Evolutionary conservation across 2,888 invertebrate genomes (phyloP).

Genomic region (Cybosia mesomella): DNA sequence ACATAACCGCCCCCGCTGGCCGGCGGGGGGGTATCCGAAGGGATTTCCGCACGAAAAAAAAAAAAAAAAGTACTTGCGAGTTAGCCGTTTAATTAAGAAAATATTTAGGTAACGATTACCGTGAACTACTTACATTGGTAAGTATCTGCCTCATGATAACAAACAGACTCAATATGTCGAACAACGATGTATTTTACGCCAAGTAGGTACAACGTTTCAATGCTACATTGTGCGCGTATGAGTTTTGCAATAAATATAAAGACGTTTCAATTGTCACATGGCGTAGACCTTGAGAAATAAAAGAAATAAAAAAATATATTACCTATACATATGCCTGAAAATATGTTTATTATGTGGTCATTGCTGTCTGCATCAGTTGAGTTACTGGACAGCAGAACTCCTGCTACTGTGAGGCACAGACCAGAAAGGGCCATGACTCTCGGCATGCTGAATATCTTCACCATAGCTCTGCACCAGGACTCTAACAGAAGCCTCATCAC

Average conservation of each 20-base stretch:
- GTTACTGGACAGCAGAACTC: conserved; percentile 84
- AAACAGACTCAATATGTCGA: not conserved
- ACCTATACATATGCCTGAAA: conserved; percentile 86
- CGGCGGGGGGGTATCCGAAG: too few species aligned
- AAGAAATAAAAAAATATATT: conserved; percentile 33
- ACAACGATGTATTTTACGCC: not conserved
- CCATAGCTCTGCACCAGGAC: conserved; percentile 87
- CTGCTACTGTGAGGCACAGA: conserved; percentile 86
- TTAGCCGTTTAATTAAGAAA: conserved; percentile 7
- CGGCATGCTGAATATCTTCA: conserved; percentile 87
- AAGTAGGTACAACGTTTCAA: conserved; percentile 22
- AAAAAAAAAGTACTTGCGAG: too few species aligned
- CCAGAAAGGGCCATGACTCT: conserved; percentile 86
- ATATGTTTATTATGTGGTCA: conserved; percentile 80
- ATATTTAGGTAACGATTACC: conserved; percentile 11
- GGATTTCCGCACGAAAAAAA: too few species aligned
- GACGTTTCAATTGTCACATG: conserved; percentile 32
- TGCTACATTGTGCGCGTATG: conserved; percentile 1
- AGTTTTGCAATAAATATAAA: conserved; percentile 34
- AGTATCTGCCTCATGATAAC: not conserved
- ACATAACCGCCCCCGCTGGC: too few species aligned
- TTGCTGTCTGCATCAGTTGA: conserved; percentile 79
- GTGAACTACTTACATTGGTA: not conserved
- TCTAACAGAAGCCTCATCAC: conserved; percentile 87
- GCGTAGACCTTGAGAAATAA: conserved; percentile 29